Conservation (phyloP, 2,113 vertebrate species). For the Salvelinus fontinalis region DNA sequence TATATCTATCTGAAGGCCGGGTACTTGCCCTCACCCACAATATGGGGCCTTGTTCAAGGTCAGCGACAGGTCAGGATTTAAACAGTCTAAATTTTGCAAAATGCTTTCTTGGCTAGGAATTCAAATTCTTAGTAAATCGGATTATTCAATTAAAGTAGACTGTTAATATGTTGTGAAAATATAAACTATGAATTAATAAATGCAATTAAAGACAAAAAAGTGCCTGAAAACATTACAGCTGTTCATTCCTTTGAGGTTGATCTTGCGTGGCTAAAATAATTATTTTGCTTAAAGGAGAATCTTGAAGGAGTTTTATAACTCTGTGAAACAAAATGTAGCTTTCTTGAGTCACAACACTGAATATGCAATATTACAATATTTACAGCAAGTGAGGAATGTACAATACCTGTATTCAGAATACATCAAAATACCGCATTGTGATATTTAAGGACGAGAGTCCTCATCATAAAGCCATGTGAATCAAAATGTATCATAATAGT, state of each 20-base stretch:
- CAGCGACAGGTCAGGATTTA: slow-evolving; percentile 60
- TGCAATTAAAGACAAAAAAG: slow-evolving; percentile 13
- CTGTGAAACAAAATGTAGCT: no score
- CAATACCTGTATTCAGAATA: no score
- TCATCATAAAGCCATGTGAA: no score
- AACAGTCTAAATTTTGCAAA: slow-evolving; percentile 32
- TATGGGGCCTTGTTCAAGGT: slow-evolving; percentile 51
- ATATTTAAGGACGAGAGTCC: no score
- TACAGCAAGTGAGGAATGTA: no score
- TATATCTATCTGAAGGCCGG: slow-evolving; percentile 58
- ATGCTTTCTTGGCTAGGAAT: background rate
- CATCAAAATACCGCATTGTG: no score
- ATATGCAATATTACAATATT: no score
- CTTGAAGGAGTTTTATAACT: no score
- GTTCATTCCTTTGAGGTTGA: background rate
- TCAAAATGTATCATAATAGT: no score
- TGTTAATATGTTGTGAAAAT: background rate
- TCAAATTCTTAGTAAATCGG: slow-evolving; percentile 15
- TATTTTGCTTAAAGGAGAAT: background rate
- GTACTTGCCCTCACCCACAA: slow-evolving; percentile 19
- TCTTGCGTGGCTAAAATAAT: background rate
- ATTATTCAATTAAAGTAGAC: slow-evolving; percentile 19
- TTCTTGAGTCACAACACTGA: no score
- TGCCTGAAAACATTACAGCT: slow-evolving; percentile 2
- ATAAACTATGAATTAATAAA: background rate